Base-by-base conservation (phyloP, 1,140 invertebrate genomes). In the Drosophila repletoides region DNA sequence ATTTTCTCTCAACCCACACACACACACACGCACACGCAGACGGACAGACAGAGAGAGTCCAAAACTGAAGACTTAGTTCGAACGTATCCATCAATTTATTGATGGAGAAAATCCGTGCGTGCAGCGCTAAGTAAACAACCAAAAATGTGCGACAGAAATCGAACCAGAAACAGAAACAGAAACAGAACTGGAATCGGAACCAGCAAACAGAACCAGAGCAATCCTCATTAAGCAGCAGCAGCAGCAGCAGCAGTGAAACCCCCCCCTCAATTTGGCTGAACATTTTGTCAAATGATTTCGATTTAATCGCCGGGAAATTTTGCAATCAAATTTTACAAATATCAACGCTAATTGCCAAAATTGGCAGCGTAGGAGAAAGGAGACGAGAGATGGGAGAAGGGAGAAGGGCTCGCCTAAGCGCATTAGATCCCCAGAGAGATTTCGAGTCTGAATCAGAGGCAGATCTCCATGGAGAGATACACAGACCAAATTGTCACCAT, bases 401-500 rank as follows among this genome's bases (percentile, higher is more conserved):
- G n/a, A n/a, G n/a, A n/a, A n/a, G n/a, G n/a, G n/a, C n/a, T n/a
- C n/a, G n/a, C 19, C 65, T 60, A 56, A 66, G 63, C 63, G 70
- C 49, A 60, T 73, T 75, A 73, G 48, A 60, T 58, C 63, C 46
- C 61, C 38, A 45, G 55, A 34, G 29, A 28, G 33, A 5, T 1
- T 19, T n/a, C 22, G 17, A 2, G 12, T 7, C 2, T 17, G 29
- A 9, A 29, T 36, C 15, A 12, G 21, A 33, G 61, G 14, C 31
- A 22, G 40, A 17, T 36, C n/a, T n/a, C 49, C 28, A 55, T 59
- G 40, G 63, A 56, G 72, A 61, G 51, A 58, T 65, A 63, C n/a
- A n/a, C n/a, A n/a, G 41, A 61, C 65, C 55, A 90, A 90, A 89
- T 90, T 90, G 84, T 88, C 87, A 90, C 84, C 89, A 90, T 90